phyloP scores from a whole-genome alignment of 2,888 invertebrate genomes.

The Uloborus plumipes region DNA sequence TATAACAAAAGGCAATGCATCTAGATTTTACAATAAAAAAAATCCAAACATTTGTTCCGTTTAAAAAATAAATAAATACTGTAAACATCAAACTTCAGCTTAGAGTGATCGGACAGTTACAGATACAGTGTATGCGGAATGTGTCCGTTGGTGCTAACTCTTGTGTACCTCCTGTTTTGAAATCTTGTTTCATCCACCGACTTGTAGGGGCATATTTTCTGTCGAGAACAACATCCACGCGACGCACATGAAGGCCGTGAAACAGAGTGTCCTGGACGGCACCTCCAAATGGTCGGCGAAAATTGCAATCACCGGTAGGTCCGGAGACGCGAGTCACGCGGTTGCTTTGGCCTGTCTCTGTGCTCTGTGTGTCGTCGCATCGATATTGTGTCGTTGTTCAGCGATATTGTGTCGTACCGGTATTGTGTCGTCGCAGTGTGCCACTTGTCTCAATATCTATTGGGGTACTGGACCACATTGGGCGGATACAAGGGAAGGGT shows the following conservation, averaged over 20 bases:
- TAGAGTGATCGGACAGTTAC: too few relatives aligned
- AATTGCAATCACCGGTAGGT: constrained; percentile 99
- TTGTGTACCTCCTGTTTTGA: not conserved
- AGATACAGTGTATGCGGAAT: too few relatives aligned
- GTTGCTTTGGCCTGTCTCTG: constrained; percentile 27
- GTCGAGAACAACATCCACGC: constrained; percentile 94
- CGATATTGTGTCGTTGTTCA: not conserved
- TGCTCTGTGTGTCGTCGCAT: not conserved
- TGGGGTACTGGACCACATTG: too few relatives aligned
- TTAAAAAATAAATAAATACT: too few relatives aligned
- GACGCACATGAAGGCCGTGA: constrained; percentile 97
- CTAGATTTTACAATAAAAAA: too few relatives aligned
- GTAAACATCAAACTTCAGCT: too few relatives aligned
- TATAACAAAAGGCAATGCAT: too few relatives aligned
- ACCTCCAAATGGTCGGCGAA: constrained; percentile 99
- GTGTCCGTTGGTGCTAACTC: too few relatives aligned
- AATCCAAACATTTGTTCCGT: too few relatives aligned
- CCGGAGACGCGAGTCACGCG: constrained; percentile 14
- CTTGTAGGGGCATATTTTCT: constrained; percentile 91
- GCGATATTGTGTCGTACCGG: not conserved
- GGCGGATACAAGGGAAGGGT: too few relatives aligned
- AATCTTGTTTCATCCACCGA: constrained; percentile 12
- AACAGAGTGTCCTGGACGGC: constrained; percentile 98
- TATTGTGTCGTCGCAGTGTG: constrained; percentile 4
- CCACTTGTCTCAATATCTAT: too few relatives aligned